Percentiles rank a stretch among this genome's conserved stretches.
Conservation (phyloP, 2,888 invertebrate species). For the Lutraria lutraria region DNA sequence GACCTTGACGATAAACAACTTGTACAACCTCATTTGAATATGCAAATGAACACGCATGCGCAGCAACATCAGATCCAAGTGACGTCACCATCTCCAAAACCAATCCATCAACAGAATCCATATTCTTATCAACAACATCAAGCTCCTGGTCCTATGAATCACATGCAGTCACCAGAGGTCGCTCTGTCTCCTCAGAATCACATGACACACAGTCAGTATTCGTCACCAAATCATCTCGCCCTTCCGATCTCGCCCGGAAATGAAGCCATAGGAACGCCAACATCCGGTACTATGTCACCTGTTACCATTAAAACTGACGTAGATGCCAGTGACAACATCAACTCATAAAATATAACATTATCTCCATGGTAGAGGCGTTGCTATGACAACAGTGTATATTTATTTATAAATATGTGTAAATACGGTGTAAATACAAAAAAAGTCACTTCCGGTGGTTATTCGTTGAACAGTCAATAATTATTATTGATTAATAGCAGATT, state of each 20-base stretch:
- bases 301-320: slow-evolving; percentile 65
- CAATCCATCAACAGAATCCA: slow-evolving; percentile 44
- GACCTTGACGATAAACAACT: slow-evolving; percentile 63
- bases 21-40: slow-evolving; percentile 65
- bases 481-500: neutral
- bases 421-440: slow-evolving; percentile 12
- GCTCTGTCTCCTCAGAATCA: slow-evolving; percentile 42
- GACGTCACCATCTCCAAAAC: slow-evolving; percentile 53
- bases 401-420: slow-evolving; percentile 17
- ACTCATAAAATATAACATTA: slow-evolving; percentile 34
- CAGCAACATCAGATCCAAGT: slow-evolving; percentile 64
- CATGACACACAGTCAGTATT: slow-evolving; percentile 53
- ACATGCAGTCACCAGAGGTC: slow-evolving; percentile 43
- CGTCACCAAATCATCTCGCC: slow-evolving; percentile 49
- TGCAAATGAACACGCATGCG: slow-evolving; percentile 62
- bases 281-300: slow-evolving; percentile 49
- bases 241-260: slow-evolving; percentile 57
- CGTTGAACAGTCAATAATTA: neutral
- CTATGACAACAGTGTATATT: slow-evolving; percentile 27
- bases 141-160: slow-evolving; percentile 40
- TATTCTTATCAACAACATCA: slow-evolving; percentile 52
- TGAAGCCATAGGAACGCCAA: slow-evolving; percentile 56
- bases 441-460: slow-evolving; percentile 5
- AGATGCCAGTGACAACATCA: slow-evolving; percentile 58
- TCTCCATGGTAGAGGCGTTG: neutral